These are phyloP conservation scores for Antheraea yamamai DNA, from an alignment of 2,888 invertebrate genomes.

Conservation along the genomic window DNA sequence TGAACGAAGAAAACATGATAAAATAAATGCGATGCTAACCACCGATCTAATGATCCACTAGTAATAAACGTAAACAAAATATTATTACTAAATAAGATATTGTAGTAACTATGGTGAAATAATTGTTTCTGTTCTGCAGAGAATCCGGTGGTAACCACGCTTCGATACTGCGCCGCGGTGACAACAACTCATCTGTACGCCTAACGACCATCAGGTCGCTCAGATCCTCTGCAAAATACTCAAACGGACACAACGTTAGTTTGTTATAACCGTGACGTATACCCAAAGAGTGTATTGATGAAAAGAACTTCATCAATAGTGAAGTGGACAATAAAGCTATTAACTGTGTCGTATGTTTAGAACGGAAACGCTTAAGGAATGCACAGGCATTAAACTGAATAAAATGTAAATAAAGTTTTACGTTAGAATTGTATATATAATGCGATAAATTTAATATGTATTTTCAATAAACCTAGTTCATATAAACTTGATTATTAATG, in stretches of 20 bases:
- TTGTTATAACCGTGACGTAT: conserved; percentile 62
- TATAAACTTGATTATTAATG: not conserved
- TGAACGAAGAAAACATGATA: not conserved
- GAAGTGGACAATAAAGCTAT: conserved; percentile 35
- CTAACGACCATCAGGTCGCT: conserved; percentile 67
- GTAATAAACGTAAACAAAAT: not conserved
- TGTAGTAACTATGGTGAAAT: not conserved
- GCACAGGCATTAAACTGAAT: conserved; percentile 31
- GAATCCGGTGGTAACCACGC: conserved; percentile 71
- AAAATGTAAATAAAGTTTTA: not conserved
- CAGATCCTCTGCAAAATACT: conserved; percentile 67
- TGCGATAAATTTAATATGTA: not conserved
- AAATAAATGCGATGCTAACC: not conserved
- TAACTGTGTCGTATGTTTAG: conserved; percentile 48
- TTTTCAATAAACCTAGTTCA: not conserved
- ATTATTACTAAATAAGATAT: not conserved
- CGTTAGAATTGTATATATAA: not conserved
- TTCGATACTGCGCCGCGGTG: conserved; percentile 66
- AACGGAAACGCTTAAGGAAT: conserved; percentile 40
- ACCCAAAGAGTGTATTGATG: conserved; percentile 32
- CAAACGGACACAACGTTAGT: conserved; percentile 67
- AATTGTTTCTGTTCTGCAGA: conserved; percentile 41
- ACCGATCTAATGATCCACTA: not conserved
- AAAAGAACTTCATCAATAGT: conserved; percentile 37
- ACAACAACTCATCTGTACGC: conserved; percentile 69